Percentiles rank a stretch among this genome's conserved stretches.
phyloP scores from a whole-genome alignment of 2,888 invertebrate genomes.

The Pseudanteris insignis region DNA sequence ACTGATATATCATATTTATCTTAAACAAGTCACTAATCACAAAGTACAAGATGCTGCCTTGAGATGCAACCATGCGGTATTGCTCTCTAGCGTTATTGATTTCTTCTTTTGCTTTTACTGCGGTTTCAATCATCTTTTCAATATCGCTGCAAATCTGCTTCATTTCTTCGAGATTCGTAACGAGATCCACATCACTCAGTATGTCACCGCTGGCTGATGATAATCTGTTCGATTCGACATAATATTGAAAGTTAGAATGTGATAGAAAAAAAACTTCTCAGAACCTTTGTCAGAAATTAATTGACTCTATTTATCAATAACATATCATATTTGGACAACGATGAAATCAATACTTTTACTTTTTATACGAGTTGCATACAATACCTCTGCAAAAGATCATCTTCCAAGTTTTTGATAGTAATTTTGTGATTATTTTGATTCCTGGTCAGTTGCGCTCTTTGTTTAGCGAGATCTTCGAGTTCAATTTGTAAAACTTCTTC shows the following conservation, averaged over 20 bases:
- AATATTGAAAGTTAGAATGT: too few relatives aligned
- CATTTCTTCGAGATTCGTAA: slow-evolving; percentile 91
- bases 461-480: slow-evolving; percentile 86
- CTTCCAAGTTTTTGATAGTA: slow-evolving; percentile 88
- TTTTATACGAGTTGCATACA: too few relatives aligned
- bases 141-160: slow-evolving; percentile 93
- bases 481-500: slow-evolving; percentile 95
- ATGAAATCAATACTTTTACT: neutral
- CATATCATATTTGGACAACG: too few relatives aligned
- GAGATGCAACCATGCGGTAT: slow-evolving; percentile 84
- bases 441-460: slow-evolving; percentile 84
- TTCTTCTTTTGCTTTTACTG: slow-evolving; percentile 83
- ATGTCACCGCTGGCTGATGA: slow-evolving; percentile 93
- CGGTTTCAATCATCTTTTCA: slow-evolving; percentile 85
- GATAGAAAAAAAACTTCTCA: neutral
- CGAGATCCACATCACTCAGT: slow-evolving; percentile 87
- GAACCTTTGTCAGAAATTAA: too few relatives aligned
- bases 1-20: slow-evolving; percentile 95
- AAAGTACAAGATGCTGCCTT: slow-evolving; percentile 92
- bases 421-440: slow-evolving; percentile 96
- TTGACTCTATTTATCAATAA: too few relatives aligned
- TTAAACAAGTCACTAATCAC: slow-evolving; percentile 90
- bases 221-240: slow-evolving; percentile 67
- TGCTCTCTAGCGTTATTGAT: slow-evolving; percentile 92
- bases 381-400: slow-evolving; percentile 78